Conservation (phyloP, 2,888 invertebrate genomes). For the Phorcus lineatus region DNA sequence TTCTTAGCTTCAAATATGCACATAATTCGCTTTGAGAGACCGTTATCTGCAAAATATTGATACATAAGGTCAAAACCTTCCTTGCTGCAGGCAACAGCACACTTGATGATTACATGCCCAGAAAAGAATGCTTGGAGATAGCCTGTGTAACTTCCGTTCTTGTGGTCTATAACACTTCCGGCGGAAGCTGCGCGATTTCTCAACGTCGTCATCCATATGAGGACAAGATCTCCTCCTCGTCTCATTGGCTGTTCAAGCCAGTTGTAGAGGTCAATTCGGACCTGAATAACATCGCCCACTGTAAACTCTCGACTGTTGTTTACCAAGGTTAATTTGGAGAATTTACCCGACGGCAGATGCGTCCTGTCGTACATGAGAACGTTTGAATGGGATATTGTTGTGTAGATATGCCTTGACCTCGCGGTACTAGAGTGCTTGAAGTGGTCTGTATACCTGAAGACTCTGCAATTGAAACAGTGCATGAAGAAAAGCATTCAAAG, state of each 20-base stretch:
- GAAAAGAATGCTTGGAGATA: background rate
- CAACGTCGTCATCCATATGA: background rate
- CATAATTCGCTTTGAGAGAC: background rate
- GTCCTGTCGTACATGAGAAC: background rate
- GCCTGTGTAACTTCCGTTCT: conserved; percentile 11
- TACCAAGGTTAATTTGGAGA: background rate
- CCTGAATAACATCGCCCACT: background rate
- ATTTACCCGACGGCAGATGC: background rate
- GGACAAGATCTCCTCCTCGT: conserved; percentile 3
- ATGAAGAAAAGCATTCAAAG: too few species aligned
- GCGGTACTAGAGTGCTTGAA: too few species aligned
- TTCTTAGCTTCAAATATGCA: conserved; percentile 4
- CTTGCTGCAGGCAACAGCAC: background rate
- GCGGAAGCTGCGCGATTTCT: background rate
- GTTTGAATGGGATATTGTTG: background rate
- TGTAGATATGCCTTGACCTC: background rate
- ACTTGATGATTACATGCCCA: background rate
- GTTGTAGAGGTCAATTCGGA: background rate
- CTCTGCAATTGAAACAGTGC: too few species aligned
- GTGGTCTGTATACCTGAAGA: too few species aligned
- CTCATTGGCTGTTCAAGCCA: background rate
- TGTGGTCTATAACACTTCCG: conserved; percentile 10
- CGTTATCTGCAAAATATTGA: background rate
- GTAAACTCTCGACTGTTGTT: background rate
- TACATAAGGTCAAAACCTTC: background rate